phyloP scores from a whole-genome alignment of 1,140 invertebrate genomes.

The Bombus pyrosoma region DNA sequence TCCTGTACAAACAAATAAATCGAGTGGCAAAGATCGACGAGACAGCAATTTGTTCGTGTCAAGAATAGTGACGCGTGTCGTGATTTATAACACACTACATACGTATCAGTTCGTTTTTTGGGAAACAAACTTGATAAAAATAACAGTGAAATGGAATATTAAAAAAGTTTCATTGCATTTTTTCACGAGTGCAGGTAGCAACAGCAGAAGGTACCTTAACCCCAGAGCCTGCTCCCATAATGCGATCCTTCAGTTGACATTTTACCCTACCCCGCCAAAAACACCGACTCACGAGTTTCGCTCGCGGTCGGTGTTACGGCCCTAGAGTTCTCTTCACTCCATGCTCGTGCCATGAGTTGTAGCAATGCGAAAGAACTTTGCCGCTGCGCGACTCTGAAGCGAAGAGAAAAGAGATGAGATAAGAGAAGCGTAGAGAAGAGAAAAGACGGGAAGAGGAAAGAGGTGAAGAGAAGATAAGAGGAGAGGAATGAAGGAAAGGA shows the following conservation, averaged over 20 bases:
- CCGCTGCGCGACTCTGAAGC: too few species aligned
- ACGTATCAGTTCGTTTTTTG: background rate
- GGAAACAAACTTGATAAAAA: background rate
- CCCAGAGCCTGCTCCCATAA: constrained; percentile 1
- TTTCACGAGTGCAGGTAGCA: background rate
- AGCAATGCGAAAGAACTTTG: constrained; percentile 17
- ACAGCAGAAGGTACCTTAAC: constrained; percentile 5
- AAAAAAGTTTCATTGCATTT: background rate
- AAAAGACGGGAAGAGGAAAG: constrained; percentile 12
- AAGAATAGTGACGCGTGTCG: background rate
- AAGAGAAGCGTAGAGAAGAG: background rate
- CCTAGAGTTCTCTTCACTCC: constrained; percentile 39
- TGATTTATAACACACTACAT: background rate
- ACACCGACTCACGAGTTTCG: constrained; percentile 31
- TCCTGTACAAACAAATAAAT: background rate
- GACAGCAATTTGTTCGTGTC: background rate
- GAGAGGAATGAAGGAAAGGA: background rate
- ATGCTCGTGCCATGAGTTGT: constrained; percentile 43
- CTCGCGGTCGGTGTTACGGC: constrained; percentile 43
- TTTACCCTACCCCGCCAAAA: background rate
- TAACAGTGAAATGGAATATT: background rate
- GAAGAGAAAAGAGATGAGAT: background rate
- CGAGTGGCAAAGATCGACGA: background rate
- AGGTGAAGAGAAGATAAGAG: background rate
- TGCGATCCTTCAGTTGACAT: constrained; percentile 13